A percentile compares a stretch with the other conserved stretches of the same genome.
phyloP scores from a whole-genome alignment of 2,888 invertebrate species.

The Rotaria sp. region DNA sequence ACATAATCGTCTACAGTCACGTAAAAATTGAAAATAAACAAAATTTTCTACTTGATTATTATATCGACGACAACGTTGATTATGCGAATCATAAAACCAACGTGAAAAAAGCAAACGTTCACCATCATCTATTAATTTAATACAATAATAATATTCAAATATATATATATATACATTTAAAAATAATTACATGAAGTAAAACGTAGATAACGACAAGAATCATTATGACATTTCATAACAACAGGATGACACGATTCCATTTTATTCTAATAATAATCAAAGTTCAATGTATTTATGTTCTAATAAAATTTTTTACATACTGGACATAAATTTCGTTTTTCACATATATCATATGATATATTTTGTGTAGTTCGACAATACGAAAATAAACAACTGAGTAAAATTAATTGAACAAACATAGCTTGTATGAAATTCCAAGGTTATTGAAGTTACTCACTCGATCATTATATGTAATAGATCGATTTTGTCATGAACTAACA shows the following conservation, averaged over 20 bases:
- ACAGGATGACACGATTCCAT: neutral
- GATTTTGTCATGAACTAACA: neutral
- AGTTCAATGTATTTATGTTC: neutral
- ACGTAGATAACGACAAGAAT: neutral
- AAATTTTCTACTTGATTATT: neutral
- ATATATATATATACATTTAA: too few relatives aligned
- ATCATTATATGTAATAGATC: neutral
- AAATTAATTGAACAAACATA: neutral
- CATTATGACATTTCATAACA: neutral
- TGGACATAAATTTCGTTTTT: neutral
- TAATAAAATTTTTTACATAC: neutral
- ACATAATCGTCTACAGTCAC: neutral
- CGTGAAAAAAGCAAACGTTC: neutral
- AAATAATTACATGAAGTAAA: neutral
- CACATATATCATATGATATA: neutral
- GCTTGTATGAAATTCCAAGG: neutral
- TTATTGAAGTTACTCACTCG: neutral
- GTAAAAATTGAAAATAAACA: neutral
- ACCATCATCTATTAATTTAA: neutral
- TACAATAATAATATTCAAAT: too few relatives aligned
- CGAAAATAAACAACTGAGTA: neutral
- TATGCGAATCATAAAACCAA: neutral
- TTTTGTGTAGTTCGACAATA: neutral
- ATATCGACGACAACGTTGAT: neutral
- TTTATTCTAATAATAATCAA: neutral